Conservation (phyloP, 2,888 invertebrate genomes). For the Pachliopta kotzebuea region DNA sequence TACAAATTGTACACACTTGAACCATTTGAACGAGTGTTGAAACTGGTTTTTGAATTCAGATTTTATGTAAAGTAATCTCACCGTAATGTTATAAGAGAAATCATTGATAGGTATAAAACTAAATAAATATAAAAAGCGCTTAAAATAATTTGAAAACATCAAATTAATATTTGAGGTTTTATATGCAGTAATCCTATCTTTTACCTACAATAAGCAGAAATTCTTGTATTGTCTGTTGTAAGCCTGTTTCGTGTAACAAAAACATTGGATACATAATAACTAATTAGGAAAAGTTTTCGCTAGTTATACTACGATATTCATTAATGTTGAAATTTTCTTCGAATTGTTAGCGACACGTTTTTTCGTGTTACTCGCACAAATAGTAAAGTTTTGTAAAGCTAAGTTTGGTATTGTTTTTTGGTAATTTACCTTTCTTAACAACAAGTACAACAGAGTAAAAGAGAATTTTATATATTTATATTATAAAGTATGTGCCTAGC, state of each 20-base stretch:
- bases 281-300: slow-evolving; percentile 17
- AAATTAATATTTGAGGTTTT: too few relatives aligned
- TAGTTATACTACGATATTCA: slow-evolving; percentile 7
- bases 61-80: not conserved
- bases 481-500: too few relatives aligned
- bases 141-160: too few relatives aligned
- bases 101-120: too few relatives aligned
- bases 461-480: too few relatives aligned
- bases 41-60: slow-evolving; percentile 37
- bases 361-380: slow-evolving; percentile 17
- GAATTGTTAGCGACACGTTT: slow-evolving; percentile 25
- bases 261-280: slow-evolving; percentile 9
- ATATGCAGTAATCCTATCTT: too few relatives aligned
- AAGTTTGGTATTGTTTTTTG: not conserved
- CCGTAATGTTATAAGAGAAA: too few relatives aligned
- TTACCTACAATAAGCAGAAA: too few relatives aligned
- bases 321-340: slow-evolving; percentile 18
- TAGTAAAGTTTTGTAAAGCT: slow-evolving; percentile 1
- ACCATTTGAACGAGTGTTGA: slow-evolving; percentile 58
- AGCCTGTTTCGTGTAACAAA: slow-evolving; percentile 19
- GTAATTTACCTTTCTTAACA: too few relatives aligned
- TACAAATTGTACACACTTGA: slow-evolving; percentile 53
- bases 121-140: too few relatives aligned
- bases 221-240: not conserved
- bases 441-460: too few relatives aligned